A percentile compares a stretch with the other conserved stretches of the same genome.
These are phyloP conservation scores for Ferrisia virgata DNA, from an alignment of 2,888 invertebrate genomes.

Conservation along the genomic window DNA sequence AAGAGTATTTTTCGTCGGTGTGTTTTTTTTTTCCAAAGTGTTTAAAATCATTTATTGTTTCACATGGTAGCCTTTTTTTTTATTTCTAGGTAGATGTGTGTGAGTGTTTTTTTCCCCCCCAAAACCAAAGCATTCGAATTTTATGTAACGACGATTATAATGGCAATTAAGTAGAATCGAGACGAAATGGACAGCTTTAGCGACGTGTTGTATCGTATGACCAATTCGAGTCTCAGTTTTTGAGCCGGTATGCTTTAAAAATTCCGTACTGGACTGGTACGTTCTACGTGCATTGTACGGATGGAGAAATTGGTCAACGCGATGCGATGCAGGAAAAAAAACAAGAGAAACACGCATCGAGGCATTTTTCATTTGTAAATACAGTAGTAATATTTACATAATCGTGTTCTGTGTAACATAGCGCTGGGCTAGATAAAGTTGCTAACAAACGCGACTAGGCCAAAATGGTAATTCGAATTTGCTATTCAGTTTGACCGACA, in stretches of 20 bases:
- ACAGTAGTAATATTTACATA: constrained; percentile 8
- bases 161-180: not conserved
- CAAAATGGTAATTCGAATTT: constrained; percentile 24
- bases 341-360: not conserved
- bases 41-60: not conserved
- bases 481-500: not conserved
- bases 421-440: not conserved
- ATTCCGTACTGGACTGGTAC: not conserved
- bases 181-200: not conserved
- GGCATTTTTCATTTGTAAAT: not conserved
- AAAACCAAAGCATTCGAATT: not conserved
- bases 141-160: not conserved
- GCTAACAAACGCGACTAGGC: not conserved
- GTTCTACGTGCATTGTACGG: not conserved
- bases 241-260: not conserved
- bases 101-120: too few relatives aligned
- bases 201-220: not conserved
- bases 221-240: not conserved
- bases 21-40: not conserved
- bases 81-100: too few relatives aligned
- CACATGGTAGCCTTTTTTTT: not conserved
- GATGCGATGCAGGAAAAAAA: not conserved
- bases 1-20: not conserved
- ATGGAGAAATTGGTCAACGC: not conserved
- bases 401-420: not conserved